Percentiles rank a stretch among this genome's conserved stretches.
phyloP scores from a whole-genome alignment of 2,797 vertebrate species.

The Antrozous pallidus region DNA sequence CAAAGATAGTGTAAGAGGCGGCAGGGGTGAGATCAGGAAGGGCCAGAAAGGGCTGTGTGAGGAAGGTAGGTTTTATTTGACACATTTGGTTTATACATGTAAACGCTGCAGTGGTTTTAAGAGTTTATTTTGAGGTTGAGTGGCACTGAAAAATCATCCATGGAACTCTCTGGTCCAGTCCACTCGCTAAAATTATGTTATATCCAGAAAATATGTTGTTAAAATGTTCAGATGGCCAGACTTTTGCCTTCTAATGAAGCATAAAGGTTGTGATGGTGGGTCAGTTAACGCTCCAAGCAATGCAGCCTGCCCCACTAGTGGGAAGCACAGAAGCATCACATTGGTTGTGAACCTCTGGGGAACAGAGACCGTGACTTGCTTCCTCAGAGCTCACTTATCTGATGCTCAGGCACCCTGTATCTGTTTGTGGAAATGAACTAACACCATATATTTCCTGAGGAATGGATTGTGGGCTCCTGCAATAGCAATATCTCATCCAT shows the following conservation, averaged over 20 bases:
- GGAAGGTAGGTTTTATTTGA: background rate
- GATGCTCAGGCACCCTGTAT: background rate
- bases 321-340: background rate
- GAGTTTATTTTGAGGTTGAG: slow-evolving; percentile 32
- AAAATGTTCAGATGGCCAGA: background rate
- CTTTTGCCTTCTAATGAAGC: slow-evolving; percentile 10
- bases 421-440: background rate
- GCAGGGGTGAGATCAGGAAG: background rate
- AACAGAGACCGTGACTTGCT: background rate
- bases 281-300: background rate
- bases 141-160: background rate
- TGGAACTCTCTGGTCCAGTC: background rate
- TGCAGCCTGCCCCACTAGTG: background rate
- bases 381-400: background rate
- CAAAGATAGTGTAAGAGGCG: background rate
- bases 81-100: slow-evolving; percentile 12
- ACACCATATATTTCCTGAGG: background rate
- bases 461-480: background rate
- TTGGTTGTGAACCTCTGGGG: background rate
- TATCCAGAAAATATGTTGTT: slow-evolving; percentile 11
- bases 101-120: slow-evolving; percentile 36
- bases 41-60: background rate
- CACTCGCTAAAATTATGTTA: background rate
- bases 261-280: background rate
- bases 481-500: slow-evolving; percentile 10